Evolutionary conservation across 2,888 invertebrate genomes (phyloP).

Genomic region (Euplagia quadripunctaria): DNA sequence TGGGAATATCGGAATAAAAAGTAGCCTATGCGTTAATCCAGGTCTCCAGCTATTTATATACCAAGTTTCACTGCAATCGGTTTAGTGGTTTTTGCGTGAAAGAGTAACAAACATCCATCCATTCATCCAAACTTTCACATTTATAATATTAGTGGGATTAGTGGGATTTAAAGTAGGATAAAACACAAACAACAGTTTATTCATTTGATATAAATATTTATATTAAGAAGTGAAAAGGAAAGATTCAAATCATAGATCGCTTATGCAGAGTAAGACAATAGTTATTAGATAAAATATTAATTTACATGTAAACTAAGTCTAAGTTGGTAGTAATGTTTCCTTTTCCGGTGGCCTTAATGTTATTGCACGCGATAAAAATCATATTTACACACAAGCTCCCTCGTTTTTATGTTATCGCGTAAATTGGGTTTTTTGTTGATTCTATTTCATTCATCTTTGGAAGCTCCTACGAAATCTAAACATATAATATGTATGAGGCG

Average conservation of each 20-base stretch:
- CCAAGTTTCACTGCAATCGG: no score
- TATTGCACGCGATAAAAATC: constrained; percentile 12
- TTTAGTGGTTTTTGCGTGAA: no score
- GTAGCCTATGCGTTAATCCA: no score
- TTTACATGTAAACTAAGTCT: not conserved
- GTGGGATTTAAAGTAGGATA: no score
- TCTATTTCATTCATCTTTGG: not conserved
- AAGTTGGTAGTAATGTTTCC: constrained; percentile 12
- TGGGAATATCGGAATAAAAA: no score
- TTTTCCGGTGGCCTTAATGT: constrained; percentile 1
- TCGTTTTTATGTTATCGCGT: not conserved
- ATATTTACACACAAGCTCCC: constrained; percentile 9
- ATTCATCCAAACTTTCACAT: no score
- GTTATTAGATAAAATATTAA: not conserved
- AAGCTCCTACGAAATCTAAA: no score
- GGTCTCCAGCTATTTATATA: no score
- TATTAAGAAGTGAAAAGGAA: not conserved
- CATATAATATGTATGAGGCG: no score
- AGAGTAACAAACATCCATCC: no score
- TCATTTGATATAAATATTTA: not conserved
- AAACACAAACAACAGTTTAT: no score
- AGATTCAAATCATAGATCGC: not conserved
- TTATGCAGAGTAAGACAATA: constrained; percentile 1
- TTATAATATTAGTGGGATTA: no score
- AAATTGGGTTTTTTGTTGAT: not conserved